phyloP scores from a whole-genome alignment of 2,113 vertebrate genomes.

The Asarcornis scutulata region DNA sequence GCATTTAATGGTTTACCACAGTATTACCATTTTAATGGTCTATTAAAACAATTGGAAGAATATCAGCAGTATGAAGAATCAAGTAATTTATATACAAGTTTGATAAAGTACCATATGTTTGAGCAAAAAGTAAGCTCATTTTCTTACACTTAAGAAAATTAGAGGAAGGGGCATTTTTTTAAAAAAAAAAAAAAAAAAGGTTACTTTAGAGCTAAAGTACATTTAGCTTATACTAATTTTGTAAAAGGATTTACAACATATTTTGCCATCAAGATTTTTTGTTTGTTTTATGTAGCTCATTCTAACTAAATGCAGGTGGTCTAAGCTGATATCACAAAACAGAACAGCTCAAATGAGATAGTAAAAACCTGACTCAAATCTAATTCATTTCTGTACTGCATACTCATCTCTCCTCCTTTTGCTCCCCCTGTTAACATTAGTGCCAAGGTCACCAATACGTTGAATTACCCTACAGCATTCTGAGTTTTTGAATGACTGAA shows the following conservation, averaged over 20 bases:
- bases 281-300: background rate
- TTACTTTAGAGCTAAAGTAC: background rate
- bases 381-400: background rate
- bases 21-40: conserved; percentile 79
- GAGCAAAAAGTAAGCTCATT: conserved; percentile 38
- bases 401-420: background rate
- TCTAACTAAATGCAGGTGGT: background rate
- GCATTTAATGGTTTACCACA: conserved; percentile 74
- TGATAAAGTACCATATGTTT: conserved; percentile 68
- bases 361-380: background rate
- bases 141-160: conserved; percentile 16
- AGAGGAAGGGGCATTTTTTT: background rate
- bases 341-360: background rate
- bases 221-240: background rate
- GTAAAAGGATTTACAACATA: background rate
- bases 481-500: background rate
- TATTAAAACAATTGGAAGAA: conserved; percentile 77
- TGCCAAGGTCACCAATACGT: background rate
- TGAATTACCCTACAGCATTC: background rate
- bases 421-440: background rate
- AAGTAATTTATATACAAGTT: conserved; percentile 74
- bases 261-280: background rate
- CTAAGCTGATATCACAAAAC: background rate
- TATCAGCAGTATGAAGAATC: conserved; percentile 72
- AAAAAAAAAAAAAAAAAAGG: background rate